Conservation (phyloP, 2,888 invertebrate species). For the Stenodema calcarata region DNA sequence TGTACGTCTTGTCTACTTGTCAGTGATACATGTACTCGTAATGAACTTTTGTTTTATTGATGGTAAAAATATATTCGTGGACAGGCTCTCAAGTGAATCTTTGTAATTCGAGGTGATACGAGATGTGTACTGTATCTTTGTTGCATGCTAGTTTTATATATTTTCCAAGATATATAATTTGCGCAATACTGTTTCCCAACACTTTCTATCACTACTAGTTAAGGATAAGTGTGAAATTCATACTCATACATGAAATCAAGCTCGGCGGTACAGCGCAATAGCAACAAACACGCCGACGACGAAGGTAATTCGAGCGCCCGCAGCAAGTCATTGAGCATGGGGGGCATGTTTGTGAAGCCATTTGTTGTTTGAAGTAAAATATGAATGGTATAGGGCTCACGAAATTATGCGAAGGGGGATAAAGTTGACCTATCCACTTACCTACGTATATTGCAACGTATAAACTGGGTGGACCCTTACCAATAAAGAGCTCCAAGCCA, state of each 20-base stretch:
- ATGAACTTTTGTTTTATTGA: neutral
- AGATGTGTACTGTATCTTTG: neutral
- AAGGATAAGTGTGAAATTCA: no score
- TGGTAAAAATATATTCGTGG: neutral
- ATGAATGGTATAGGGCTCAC: no score
- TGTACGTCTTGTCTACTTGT: conserved; percentile 26
- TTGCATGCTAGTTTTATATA: neutral
- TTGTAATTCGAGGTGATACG: neutral
- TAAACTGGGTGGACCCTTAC: no score
- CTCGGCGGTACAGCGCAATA: no score
- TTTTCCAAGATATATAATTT: neutral
- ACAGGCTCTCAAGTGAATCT: neutral
- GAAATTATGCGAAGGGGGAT: no score
- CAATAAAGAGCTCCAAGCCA: no score
- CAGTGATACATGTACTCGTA: neutral
- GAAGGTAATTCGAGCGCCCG: conserved; percentile 66
- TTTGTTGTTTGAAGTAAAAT: no score
- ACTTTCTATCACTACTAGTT: no score
- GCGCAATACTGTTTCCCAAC: neutral
- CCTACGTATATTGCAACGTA: no score
- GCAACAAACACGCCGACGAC: conserved; percentile 63
- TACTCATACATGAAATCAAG: no score
- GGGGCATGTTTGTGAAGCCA: no score
- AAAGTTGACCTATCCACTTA: no score
- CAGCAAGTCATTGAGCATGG: conserved; percentile 86